Percentiles rank a stretch among this genome's conserved stretches.
phyloP scores from a whole-genome alignment of 2,888 invertebrate species.

The Tolmerus cingulatus region DNA sequence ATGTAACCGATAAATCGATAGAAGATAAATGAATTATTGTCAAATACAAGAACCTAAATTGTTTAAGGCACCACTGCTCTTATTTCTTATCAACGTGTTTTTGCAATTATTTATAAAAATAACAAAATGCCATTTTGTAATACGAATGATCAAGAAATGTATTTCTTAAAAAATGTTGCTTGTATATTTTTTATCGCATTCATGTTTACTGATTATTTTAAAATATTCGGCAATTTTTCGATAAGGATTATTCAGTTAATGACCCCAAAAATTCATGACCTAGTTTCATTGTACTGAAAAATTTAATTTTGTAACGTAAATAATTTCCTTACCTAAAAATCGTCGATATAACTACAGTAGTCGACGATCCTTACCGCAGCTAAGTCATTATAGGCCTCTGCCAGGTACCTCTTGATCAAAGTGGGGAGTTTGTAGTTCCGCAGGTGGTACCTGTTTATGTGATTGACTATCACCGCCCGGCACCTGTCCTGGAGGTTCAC shows the following conservation, averaged over 20 bases:
- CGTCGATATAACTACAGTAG: conserved; percentile 61
- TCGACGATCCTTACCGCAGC: conserved; percentile 60
- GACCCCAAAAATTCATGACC: neutral
- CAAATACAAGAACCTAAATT: neutral
- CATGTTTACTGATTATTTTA: neutral
- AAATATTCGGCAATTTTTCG: neutral
- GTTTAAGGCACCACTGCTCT: neutral
- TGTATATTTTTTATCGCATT: neutral
- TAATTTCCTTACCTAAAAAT: conserved; percentile 51
- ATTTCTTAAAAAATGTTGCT: neutral
- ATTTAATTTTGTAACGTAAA: neutral
- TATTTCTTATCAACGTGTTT: neutral
- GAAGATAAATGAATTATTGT: no score
- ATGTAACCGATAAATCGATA: no score
- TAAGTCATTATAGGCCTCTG: conserved; percentile 66
- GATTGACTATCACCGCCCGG: conserved; percentile 69
- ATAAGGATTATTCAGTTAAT: neutral
- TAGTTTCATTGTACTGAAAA: neutral
- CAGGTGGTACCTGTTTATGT: conserved; percentile 65
- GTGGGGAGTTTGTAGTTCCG: conserved; percentile 68
- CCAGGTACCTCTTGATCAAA: conserved; percentile 67
- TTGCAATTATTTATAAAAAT: neutral
- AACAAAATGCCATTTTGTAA: neutral
- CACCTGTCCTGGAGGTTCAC: conserved; percentile 75
- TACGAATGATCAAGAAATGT: neutral